Percentiles rank a stretch among this genome's conserved stretches.
phyloP scores from a whole-genome alignment of 1,140 invertebrate species.

The Panulirus ornatus region DNA sequence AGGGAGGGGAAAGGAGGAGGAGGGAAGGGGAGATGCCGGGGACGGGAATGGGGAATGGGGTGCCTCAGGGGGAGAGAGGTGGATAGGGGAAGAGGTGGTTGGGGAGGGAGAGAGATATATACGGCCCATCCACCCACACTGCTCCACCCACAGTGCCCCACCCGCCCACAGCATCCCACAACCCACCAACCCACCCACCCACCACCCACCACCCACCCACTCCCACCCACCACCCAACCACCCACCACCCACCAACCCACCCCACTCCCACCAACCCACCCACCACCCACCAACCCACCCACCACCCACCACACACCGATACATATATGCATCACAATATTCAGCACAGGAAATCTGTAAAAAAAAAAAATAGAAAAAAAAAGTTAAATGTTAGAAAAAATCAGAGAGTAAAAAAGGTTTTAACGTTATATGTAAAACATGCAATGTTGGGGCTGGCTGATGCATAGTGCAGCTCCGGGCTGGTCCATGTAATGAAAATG shows the following conservation, averaged over 20 bases:
- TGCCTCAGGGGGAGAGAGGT: background rate
- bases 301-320: background rate
- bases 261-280: no score
- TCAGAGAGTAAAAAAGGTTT: background rate
- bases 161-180: background rate
- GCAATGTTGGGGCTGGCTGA: background rate
- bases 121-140: no score
- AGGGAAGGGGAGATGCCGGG: no score
- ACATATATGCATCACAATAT: background rate
- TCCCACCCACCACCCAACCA: background rate
- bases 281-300: background rate
- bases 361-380: background rate
- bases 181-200: no score
- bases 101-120: background rate
- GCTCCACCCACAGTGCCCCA: no score
- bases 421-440: conserved; percentile 6
- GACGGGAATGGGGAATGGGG: no score
- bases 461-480: no score
- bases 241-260: no score
- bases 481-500: no score
- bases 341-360: background rate
- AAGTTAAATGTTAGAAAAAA: conserved; percentile 1
- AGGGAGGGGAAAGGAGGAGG: no score
- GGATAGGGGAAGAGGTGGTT: background rate
- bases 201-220: no score